Evolutionary conservation across 1,140 invertebrate genomes (phyloP).

Genomic region (Drosophila kohkoa): DNA sequence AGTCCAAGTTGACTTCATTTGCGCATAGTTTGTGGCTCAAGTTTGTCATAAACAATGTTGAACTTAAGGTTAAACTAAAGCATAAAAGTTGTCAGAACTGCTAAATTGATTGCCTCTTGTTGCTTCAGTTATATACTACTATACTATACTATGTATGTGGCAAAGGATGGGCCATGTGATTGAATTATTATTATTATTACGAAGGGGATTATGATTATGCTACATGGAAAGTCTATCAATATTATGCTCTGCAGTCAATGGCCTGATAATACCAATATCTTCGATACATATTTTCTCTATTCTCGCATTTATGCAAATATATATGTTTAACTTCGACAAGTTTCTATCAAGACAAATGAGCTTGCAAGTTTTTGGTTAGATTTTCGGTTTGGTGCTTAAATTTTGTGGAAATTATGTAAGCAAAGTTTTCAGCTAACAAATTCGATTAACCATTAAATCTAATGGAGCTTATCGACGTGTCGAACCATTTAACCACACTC

Average conservation of each 20-base stretch:
- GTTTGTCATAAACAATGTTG: slow-evolving; percentile 80
- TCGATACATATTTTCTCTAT: not conserved
- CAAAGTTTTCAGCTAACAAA: slow-evolving; percentile 32
- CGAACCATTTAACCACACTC: slow-evolving; percentile 45
- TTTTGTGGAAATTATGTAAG: slow-evolving; percentile 20
- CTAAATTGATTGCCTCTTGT: slow-evolving; percentile 68
- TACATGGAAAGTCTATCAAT: not conserved
- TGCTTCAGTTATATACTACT: slow-evolving; percentile 5
- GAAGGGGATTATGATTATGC: not conserved
- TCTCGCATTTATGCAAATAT: not conserved
- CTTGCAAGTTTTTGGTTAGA: not conserved
- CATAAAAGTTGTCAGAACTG: slow-evolving; percentile 62
- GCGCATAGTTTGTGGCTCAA: slow-evolving; percentile 76
- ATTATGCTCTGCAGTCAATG: not conserved
- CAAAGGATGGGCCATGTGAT: slow-evolving; percentile 8
- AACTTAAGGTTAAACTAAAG: slow-evolving; percentile 73
- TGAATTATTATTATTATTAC: slow-evolving; percentile 16
- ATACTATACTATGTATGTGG: not conserved
- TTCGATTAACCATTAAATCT: slow-evolving; percentile 63
- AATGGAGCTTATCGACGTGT: slow-evolving; percentile 67
- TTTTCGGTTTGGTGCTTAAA: slow-evolving; percentile 15
- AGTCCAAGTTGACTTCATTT: slow-evolving; percentile 77
- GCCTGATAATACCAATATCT: not conserved
- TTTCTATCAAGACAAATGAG: slow-evolving; percentile 4
- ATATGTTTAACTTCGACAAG: not conserved